Evolutionary conservation across 1,140 invertebrate species (phyloP), one percentile per base, ranked within the genome.

Genomic region (fruit fly (Drosophila melanogaster)): DNA sequence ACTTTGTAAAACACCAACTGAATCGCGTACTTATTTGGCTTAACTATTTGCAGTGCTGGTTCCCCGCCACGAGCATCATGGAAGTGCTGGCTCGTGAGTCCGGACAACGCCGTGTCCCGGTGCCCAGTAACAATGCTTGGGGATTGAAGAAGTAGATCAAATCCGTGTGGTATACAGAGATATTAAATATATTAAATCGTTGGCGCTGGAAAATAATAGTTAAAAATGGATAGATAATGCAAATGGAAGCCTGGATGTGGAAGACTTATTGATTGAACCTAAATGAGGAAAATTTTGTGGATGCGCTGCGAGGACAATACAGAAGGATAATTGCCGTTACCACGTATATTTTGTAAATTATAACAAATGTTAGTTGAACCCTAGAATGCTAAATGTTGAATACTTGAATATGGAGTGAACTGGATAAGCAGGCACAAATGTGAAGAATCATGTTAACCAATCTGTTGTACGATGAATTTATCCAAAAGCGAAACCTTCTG

Each of bases 41-140:
- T 1, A 33, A 17, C 1, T n/a, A 47, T 61, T 92, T 93, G 50
- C 79, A 97, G 94, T 96, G 95, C 49, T 97, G 96, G 96, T 92
- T 97, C 67, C 97, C 97, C n/a, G 95, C 96, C 70, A 95, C 96
- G 80, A 97, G 96, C 92, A 93, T 98, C 69, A 91, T 97, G 81
- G 96, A 97, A 92, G 94, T 97, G 50, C 86, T 97, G 55, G 94
- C 95, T 71, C 94, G 96, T 53, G 96, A 97, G 92, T 95, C 94
- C 62, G 96, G 96, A 38, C 95, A 96, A 85, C 93, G 96, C 3
- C 95, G 95, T 89, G 95, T 96, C 38, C 96, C 96, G 22, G 94
- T 95, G 51, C 96, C 96, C 11, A 94, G 93, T 80, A 92, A 94
- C 50, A 94, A 94, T 84, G 92, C 92, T 4, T 92, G 91, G 91